These are phyloP conservation scores for Andrena dorsata DNA, from an alignment of 2,888 invertebrate species.

Conservation along the genomic window DNA sequence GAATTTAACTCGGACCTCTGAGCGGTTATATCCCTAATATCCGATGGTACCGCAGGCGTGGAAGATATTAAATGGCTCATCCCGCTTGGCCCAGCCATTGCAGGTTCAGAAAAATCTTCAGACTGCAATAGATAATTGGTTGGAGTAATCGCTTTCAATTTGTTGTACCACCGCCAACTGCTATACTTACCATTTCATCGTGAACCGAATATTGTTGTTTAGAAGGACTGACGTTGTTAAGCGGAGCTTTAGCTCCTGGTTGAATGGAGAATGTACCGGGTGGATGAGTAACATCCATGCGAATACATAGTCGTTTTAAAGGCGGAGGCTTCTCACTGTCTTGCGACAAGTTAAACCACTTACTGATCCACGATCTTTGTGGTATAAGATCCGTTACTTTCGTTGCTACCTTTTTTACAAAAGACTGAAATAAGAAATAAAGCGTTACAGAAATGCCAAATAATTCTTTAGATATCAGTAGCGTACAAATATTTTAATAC, in stretches of 20 bases:
- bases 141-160: constrained; percentile 15
- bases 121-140: constrained; percentile 67
- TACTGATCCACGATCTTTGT: constrained; percentile 85
- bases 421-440: constrained; percentile 86
- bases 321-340: constrained; percentile 78
- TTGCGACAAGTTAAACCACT: constrained; percentile 82
- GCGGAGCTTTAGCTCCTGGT: constrained; percentile 70
- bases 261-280: constrained; percentile 82
- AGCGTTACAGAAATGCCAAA: neutral
- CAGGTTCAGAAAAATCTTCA: constrained; percentile 79
- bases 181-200: constrained; percentile 73
- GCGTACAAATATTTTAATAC: no score
- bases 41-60: constrained; percentile 79
- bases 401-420: constrained; percentile 89
- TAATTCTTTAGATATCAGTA: neutral
- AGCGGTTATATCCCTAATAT: constrained; percentile 69
- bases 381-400: constrained; percentile 89
- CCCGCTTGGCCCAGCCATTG: constrained; percentile 78
- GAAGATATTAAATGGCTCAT: constrained; percentile 80
- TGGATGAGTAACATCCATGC: constrained; percentile 83
- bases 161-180: neutral
- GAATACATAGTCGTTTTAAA: constrained; percentile 81
- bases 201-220: constrained; percentile 72
- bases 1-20: constrained; percentile 76
- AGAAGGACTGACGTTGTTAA: constrained; percentile 64